Conservation (phyloP, 2,113 vertebrate species). For the Ursus arctos region DNA sequence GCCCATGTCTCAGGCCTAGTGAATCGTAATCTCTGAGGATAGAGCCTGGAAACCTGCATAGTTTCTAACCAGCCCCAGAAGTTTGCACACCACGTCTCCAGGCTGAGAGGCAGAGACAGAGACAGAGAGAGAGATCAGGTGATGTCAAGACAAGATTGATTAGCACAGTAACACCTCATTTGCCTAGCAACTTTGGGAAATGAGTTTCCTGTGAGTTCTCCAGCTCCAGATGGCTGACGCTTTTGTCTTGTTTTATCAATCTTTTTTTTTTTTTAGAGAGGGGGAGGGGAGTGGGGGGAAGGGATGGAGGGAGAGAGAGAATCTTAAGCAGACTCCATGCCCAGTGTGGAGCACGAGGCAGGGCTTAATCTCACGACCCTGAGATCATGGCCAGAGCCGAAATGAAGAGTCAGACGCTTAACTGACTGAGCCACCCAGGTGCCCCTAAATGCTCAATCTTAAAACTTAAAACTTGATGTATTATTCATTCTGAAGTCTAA, state of each 20-base stretch:
- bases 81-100: neutral
- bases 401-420: neutral
- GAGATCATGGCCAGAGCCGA: neutral
- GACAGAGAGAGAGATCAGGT: neutral
- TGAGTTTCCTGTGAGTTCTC: slow-evolving; percentile 46
- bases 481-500: slow-evolving; percentile 31
- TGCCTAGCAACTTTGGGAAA: slow-evolving; percentile 50
- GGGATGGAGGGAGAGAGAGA: neutral
- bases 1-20: neutral
- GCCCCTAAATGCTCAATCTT: neutral
- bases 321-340: neutral
- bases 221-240: slow-evolving; percentile 34
- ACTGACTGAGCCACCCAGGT: neutral
- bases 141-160: slow-evolving; percentile 45
- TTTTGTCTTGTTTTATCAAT: slow-evolving; percentile 56
- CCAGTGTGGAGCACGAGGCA: neutral
- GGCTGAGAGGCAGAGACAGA: neutral
- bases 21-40: neutral
- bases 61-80: neutral
- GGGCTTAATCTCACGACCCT: neutral
- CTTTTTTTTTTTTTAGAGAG: neutral
- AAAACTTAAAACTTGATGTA: slow-evolving; percentile 17
- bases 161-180: slow-evolving; percentile 8
- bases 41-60: neutral
- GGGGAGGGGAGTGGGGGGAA: neutral